These are phyloP conservation scores for Maniola hyperantus DNA, from an alignment of 2,888 invertebrate genomes.

Conservation along the genomic window DNA sequence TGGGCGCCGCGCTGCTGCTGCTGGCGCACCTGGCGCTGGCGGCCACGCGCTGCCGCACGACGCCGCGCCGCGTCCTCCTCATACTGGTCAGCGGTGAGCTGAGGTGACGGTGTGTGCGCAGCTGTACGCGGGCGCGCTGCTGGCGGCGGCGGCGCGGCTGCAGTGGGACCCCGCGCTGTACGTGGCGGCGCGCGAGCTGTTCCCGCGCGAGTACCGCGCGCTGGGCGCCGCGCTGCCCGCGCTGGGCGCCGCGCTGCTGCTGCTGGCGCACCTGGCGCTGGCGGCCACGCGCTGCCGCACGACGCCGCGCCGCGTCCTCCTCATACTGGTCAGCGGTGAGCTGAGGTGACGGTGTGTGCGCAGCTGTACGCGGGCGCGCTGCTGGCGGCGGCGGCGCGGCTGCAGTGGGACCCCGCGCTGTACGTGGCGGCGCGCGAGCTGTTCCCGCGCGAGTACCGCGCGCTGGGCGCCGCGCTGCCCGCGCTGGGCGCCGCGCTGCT, in stretches of 20 bases:
- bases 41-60: not conserved
- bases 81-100: no score
- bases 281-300: not conserved
- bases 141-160: slow-evolving; percentile 65
- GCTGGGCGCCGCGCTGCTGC: slow-evolving; percentile 33
- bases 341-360: not conserved
- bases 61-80: not conserved
- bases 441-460: slow-evolving; percentile 43
- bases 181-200: slow-evolving; percentile 44
- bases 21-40: slow-evolving; percentile 40
- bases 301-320: not conserved
- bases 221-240: slow-evolving; percentile 48
- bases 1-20: slow-evolving; percentile 35
- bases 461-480: slow-evolving; percentile 50
- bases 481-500: slow-evolving; percentile 31
- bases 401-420: slow-evolving; percentile 70
- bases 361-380: slow-evolving; percentile 53
- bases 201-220: slow-evolving; percentile 44
- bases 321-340: no score
- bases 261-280: slow-evolving; percentile 41
- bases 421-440: slow-evolving; percentile 50
- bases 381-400: slow-evolving; percentile 63
- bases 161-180: slow-evolving; percentile 72
- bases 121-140: slow-evolving; percentile 59
- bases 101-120: slow-evolving; percentile 28